phyloP scores from a whole-genome alignment of 2,113 vertebrate genomes.

The Crocuta crocuta region DNA sequence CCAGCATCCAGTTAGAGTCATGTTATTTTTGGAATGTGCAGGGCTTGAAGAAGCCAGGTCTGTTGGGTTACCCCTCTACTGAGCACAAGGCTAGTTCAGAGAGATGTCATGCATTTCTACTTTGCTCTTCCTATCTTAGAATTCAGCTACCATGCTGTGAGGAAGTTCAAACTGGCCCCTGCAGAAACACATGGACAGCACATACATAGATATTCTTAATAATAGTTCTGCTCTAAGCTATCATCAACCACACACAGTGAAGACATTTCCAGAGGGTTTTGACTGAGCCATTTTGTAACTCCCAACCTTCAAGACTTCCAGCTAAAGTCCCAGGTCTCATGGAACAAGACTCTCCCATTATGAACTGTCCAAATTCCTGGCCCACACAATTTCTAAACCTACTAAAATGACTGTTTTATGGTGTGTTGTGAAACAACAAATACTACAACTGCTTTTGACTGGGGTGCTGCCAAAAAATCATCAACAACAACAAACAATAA shows the following conservation, averaged over 20 bases:
- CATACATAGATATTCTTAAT: not conserved
- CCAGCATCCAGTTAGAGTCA: not conserved
- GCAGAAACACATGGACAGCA: not conserved
- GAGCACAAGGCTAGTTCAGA: not conserved
- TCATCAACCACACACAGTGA: not conserved
- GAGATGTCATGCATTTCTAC: not conserved
- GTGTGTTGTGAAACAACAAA: constrained; percentile 12
- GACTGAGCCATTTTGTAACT: not conserved
- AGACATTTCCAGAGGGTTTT: not conserved
- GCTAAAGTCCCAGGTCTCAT: not conserved
- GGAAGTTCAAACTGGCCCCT: not conserved
- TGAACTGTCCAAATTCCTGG: not conserved
- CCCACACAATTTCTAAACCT: not conserved
- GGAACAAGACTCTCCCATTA: not conserved
- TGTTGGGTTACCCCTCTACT: not conserved
- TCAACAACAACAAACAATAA: not conserved
- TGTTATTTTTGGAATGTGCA: not conserved
- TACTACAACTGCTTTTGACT: not conserved
- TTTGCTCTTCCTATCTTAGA: not conserved
- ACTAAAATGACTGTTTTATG: not conserved
- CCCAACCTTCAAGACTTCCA: not conserved
- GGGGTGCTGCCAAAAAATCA: not conserved
- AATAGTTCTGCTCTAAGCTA: not conserved
- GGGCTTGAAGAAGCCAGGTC: not conserved
- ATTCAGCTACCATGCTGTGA: not conserved